Base-by-base conservation (phyloP, 2,888 invertebrate genomes). In the Stegana nigrithorax region DNA sequence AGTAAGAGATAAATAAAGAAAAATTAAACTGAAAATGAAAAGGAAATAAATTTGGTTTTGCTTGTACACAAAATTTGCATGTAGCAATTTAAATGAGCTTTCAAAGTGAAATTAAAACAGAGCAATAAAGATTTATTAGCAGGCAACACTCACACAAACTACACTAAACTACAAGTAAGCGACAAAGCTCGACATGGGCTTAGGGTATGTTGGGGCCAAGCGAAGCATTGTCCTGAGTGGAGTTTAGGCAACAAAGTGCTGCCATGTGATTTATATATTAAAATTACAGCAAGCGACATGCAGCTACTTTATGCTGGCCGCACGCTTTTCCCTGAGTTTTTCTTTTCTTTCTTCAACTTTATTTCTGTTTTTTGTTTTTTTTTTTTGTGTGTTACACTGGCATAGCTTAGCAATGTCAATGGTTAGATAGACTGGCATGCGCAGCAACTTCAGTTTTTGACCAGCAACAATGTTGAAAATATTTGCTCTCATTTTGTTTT, bases 231-330 rank as follows among this genome's bases (percentile, higher is more conserved):
- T 32, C 12, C 17, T 1, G 39, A 14, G 1, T 39, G 39, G 17
- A 17, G 6, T 10, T 39, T 23, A 21, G 21, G 23, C 27, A 29
- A 1, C 36, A n/a, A n/a, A 36, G 10, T 36, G 19, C 32, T 32
- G 32, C 21, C 67, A 66, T 65, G 65, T 79, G 80, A 80, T 80
- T 80, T 80, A 80, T 80, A 72, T 57, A 36, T 12, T 19, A 8
- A 55, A 55, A 21, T 55, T 36, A 55, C 25, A 55, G 53, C 32
- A 4, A 4, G 21, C 12, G 21, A 53, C 19, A 36, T 17, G 21
- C 32, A 55, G 19, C 6, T n/a, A 26, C 8, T 14, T 53, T 7
- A 19, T 45, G 8, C 23, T 45, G 21, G 12, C 8, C 45, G 21
- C 1, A 8, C 23, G 2, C 12, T 8, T 45, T 45, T 29, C 10